Conservation (phyloP, 2,113 vertebrate genomes). For the Indri indri region DNA sequence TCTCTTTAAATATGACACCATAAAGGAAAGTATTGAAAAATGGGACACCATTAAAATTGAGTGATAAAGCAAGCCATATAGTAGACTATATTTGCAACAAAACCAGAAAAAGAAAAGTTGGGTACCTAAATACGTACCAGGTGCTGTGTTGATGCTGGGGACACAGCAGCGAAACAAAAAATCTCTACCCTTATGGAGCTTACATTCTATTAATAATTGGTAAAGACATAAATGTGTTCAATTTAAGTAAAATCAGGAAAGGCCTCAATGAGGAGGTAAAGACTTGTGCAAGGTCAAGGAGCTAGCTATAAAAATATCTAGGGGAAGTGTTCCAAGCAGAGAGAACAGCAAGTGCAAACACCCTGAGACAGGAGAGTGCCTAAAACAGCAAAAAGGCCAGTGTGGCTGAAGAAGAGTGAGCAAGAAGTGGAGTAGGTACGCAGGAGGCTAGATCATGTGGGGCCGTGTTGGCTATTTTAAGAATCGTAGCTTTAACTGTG, state of each 20-base stretch:
- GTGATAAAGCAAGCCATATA: not conserved
- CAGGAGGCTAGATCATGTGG: not conserved
- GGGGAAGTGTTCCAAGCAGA: conserved; percentile 40
- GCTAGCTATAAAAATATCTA: conserved; percentile 41
- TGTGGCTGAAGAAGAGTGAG: not conserved
- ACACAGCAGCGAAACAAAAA: not conserved
- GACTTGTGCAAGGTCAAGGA: conserved; percentile 45
- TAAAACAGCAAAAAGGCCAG: conserved; percentile 44
- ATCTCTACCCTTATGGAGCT: not conserved
- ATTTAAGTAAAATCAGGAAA: not conserved
- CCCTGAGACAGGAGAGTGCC: conserved; percentile 8
- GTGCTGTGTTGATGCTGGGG: not conserved
- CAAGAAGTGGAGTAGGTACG: not conserved
- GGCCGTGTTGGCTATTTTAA: conserved; percentile 51
- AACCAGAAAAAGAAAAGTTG: not conserved
- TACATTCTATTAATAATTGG: not conserved
- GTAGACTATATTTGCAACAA: not conserved
- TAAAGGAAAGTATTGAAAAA: conserved; percentile 22
- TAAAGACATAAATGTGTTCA: not conserved
- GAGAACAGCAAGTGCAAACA: not conserved
- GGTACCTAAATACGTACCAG: not conserved
- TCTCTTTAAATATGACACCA: not conserved
- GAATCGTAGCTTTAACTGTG: not conserved
- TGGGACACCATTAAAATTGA: not conserved
- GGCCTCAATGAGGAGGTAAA: not conserved